Evolutionary conservation across 2,888 invertebrate species (phyloP), one percentile per base, ranked within the genome.

Genomic region (Scelioninae gen. 1): DNA sequence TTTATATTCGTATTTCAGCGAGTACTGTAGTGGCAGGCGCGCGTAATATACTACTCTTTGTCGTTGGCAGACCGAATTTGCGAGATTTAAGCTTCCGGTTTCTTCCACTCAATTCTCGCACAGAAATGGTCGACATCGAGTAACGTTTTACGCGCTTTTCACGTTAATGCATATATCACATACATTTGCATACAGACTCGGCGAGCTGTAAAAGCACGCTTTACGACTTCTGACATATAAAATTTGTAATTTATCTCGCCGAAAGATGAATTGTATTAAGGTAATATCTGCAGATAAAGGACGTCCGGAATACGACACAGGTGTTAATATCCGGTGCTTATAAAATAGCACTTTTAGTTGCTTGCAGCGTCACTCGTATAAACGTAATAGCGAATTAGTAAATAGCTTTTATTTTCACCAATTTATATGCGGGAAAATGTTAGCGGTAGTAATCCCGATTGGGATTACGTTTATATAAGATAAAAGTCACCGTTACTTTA

Each of bases 21-120:
- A 34, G 75, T 40, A 40, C 55, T 55, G 51, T 49, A 29, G 15
- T 43, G 45, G 10, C 51, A 63, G 71, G 29, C 51, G 38, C 10
- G 56, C 15, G 71, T 40, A 65, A 78, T 71, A 63, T 65, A 63
- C 71, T 55, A 29, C 62, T 32, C 38, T 55, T 71, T 49, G 58
- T 82, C 76, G 65, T 34, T 51, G 58, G 10, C 55, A 62, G 71
- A 69, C 82, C 66, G 66, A 82, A 71, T 62, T 56, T 63, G 63
- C 13, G 53, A 58, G 55, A 71, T 71, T 78, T 72, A 55, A 72
- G 72, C 72, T 82, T 74, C 77, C 82, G 76, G 62, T 58, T 74
- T 72, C 77, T 78, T 82, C 51, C 56, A 47, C 63, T 58, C 68
- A 34, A 66, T 72, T 51, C 60, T 53, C 78, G 45, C 58, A 62